Evolutionary conservation across 2,888 invertebrate genomes (phyloP), one percentile per base, ranked within the genome.

Genomic region (Cheilosia pagana): DNA sequence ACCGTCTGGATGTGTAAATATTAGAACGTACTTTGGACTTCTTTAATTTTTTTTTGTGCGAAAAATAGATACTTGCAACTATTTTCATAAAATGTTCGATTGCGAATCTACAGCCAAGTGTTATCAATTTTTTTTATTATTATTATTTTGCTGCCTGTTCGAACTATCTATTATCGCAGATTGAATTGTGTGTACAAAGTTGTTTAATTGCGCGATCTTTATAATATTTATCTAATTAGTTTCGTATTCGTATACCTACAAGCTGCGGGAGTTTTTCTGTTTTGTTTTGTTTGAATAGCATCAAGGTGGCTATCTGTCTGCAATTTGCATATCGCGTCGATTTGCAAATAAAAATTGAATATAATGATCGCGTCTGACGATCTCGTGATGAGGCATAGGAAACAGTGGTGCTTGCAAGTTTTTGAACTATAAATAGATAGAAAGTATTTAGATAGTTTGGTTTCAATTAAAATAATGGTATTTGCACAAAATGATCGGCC

Each of bases 1-100:
- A 78, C 82, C 67, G 72, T 78, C 67, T 67, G 78, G 72, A 78
- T 83, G 74, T 74, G 78, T 83, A 83, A 83, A 83, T 83, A 83
- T 63, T 68, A 39, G 19, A 72, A 21, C 50, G 82, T 77, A 77
- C 82, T 74, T 78, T 72, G 50, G 50, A 72, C 55, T 28, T 3
- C 28, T 50, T 81, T 55, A 39, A 19, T 39, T 45, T 16, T 59
- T 31, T 21, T 52, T 65, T 57, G 25, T 25, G 48, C 31, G 16
- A 53, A 72, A 81, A 62, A 10, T 41, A 41, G 79, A 67, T 60
- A 72, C 60, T 41, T 55, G 72, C 16, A 52, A 25, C 23, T 14
- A 14, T 60, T 65, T 50, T 70, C 35, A 48, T 59, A 39, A 19
- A 50, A 62, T 50, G 45, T 62, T 45, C 16, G 48, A 77, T 43